Evolutionary conservation across 2,888 invertebrate species (phyloP).

Genomic region (Bruchidius siliquastri): DNA sequence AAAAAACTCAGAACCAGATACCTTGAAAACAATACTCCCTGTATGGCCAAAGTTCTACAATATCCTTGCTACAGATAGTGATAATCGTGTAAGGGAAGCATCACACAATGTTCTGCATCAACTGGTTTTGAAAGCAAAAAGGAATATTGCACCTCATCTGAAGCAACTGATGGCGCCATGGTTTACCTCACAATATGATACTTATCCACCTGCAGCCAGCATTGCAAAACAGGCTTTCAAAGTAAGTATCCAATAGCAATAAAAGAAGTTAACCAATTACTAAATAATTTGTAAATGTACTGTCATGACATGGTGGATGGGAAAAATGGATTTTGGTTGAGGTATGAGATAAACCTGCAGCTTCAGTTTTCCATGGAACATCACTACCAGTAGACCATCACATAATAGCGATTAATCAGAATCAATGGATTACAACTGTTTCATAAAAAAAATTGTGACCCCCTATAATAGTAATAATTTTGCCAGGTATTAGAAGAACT

Average conservation of each 20-base stretch:
- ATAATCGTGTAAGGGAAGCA: constrained; percentile 79
- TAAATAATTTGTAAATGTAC: too few species aligned
- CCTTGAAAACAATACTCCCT: constrained; percentile 66
- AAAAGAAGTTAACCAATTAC: too few species aligned
- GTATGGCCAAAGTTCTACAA: constrained; percentile 81
- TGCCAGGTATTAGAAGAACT: too few species aligned
- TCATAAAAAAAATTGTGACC: too few species aligned
- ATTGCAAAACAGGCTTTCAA: constrained; percentile 65
- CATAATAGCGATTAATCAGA: too few species aligned
- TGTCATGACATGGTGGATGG: too few species aligned
- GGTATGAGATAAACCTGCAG: too few species aligned
- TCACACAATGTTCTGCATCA: constrained; percentile 70
- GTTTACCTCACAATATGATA: constrained; percentile 82
- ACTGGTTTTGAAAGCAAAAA: constrained; percentile 63
- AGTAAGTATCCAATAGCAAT: constrained; percentile 35
- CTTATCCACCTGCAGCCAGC: constrained; percentile 77
- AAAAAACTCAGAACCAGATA: constrained; percentile 59
- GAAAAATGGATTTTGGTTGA: too few species aligned
- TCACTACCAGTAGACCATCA: too few species aligned
- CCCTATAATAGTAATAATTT: too few species aligned
- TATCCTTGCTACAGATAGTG: constrained; percentile 69
- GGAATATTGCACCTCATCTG: constrained; percentile 73
- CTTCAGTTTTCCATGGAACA: too few species aligned
- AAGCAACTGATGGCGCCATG: constrained; percentile 76
- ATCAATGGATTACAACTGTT: too few species aligned